These are phyloP conservation scores for Danaus plexippus DNA, from an alignment of 1,140 invertebrate species.

Conservation along the genomic window DNA sequence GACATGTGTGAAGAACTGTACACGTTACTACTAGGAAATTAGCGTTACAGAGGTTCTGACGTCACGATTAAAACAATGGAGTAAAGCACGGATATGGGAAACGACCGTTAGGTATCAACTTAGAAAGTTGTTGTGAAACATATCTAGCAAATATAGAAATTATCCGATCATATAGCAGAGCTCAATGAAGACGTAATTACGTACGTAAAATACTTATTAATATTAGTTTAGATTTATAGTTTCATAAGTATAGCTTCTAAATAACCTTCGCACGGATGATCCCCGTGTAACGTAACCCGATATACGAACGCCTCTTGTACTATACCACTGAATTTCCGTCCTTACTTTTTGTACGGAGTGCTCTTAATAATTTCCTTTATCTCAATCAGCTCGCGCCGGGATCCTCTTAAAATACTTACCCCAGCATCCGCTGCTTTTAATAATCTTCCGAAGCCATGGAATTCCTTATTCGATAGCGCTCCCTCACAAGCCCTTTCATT, in stretches of 20 bases:
- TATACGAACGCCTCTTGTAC: constrained; percentile 37
- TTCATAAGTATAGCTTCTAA: too few relatives aligned
- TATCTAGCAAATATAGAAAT: too few relatives aligned
- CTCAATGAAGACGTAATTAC: too few relatives aligned
- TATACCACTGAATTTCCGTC: constrained; percentile 50
- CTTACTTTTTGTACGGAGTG: constrained; percentile 53
- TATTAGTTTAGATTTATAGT: too few relatives aligned
- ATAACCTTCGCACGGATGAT: constrained; percentile 43
- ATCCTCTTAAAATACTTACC: constrained; percentile 71
- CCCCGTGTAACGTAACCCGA: constrained; percentile 46
- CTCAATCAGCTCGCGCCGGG: constrained; percentile 59
- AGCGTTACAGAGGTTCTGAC: constrained; percentile 40
- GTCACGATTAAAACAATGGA: constrained; percentile 56
- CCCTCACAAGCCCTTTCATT: constrained; percentile 63
- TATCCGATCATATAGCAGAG: too few relatives aligned
- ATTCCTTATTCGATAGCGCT: constrained; percentile 56
- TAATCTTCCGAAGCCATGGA: constrained; percentile 66
- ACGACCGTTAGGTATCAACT: constrained; percentile 25
- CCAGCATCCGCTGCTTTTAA: constrained; percentile 71
- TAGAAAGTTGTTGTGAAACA: too few relatives aligned
- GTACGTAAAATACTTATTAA: too few relatives aligned
- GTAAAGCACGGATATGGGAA: constrained; percentile 42
- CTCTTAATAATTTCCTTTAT: constrained; percentile 72
- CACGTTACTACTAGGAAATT: constrained; percentile 42
- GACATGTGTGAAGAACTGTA: constrained; percentile 23